Conservation (phyloP, 2,888 invertebrate genomes). For the Anoplius nigerrimus region DNA sequence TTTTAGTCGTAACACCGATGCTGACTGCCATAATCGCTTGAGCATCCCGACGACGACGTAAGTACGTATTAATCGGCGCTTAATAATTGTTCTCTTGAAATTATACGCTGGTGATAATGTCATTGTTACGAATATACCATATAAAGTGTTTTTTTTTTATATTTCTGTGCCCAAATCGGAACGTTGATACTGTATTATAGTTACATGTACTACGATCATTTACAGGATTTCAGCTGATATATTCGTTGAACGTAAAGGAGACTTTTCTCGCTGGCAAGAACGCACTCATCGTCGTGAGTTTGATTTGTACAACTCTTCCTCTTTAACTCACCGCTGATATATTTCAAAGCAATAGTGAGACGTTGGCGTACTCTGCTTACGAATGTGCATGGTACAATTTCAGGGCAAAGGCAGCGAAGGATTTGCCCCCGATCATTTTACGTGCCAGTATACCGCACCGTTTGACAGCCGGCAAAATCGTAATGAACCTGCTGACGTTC, state of each 20-base stretch:
- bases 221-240: slow-evolving; percentile 5
- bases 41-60: no score
- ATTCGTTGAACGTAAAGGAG: neutral
- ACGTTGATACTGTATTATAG: no score
- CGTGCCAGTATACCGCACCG: slow-evolving; percentile 50
- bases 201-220: no score
- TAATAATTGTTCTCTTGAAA: no score
- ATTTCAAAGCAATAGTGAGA: neutral
- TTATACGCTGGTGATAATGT: no score
- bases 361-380: slow-evolving; percentile 30
- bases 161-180: no score
- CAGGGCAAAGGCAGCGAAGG: slow-evolving; percentile 37
- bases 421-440: slow-evolving; percentile 51
- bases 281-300: neutral
- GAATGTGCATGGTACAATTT: slow-evolving; percentile 50
- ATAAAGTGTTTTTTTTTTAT: neutral
- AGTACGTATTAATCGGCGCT: no score
- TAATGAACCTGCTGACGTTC: slow-evolving; percentile 17
- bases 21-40: no score
- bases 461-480: slow-evolving; percentile 52
- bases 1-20: no score
- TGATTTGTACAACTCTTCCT: neutral
- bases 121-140: neutral
- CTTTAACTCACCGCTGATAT: neutral
- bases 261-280: neutral